Evolutionary conservation across 2,888 invertebrate genomes (phyloP).

Genomic region (Caenorhabditis sp.): DNA sequence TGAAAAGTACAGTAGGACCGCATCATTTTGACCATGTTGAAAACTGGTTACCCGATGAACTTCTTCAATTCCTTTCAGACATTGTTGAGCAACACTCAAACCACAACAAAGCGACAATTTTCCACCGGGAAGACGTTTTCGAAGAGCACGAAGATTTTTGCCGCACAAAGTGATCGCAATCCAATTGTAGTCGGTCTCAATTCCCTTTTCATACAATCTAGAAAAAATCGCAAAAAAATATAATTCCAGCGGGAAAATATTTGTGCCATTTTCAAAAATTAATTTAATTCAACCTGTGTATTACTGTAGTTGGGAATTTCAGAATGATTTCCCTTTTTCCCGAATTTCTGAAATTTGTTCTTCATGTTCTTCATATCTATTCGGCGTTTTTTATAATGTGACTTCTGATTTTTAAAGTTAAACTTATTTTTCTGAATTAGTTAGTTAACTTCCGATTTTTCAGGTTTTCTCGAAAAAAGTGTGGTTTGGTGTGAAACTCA

Average conservation of each 20-base stretch:
- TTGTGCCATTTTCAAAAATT: not conserved
- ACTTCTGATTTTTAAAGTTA: too few relatives aligned
- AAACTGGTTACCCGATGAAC: constrained; percentile 47
- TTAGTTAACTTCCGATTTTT: too few relatives aligned
- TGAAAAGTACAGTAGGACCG: constrained; percentile 2
- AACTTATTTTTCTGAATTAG: too few relatives aligned
- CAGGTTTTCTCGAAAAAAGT: not conserved
- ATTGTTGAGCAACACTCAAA: constrained; percentile 46
- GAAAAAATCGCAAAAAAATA: not conserved
- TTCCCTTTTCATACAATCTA: constrained; percentile 44
- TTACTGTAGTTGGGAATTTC: too few relatives aligned
- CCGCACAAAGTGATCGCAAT: constrained; percentile 52
- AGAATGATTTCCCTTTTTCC: too few relatives aligned
- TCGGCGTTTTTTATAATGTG: too few relatives aligned
- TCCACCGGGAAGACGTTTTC: constrained; percentile 41
- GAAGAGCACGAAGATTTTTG: constrained; percentile 37
- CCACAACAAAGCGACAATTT: constrained; percentile 48
- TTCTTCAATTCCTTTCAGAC: constrained; percentile 48
- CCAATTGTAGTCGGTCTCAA: constrained; percentile 42
- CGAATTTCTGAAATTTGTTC: too few relatives aligned
- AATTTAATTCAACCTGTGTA: too few relatives aligned
- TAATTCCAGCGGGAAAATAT: not conserved
- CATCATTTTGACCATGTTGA: not conserved
- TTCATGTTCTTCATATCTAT: too few relatives aligned
- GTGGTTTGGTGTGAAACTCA: not conserved